Conservation (phyloP, 2,113 vertebrate species). For the Sardina pilchardus region DNA sequence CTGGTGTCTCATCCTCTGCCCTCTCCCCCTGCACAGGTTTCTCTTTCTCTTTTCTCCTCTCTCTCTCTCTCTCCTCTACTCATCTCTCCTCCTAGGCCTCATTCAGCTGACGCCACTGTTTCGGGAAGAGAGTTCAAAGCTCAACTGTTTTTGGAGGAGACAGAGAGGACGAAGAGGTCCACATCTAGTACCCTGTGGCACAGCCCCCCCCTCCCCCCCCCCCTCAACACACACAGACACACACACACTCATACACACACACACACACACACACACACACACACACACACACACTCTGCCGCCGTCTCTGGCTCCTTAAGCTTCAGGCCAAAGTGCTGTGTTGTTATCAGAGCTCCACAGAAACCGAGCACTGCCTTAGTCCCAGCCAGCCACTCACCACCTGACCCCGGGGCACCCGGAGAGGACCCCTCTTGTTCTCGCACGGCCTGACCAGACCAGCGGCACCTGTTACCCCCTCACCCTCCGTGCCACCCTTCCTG, state of each 20-base stretch:
- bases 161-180: not conserved
- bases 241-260: no score
- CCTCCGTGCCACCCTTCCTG: not conserved
- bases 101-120: not conserved
- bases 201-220: conserved; percentile 5
- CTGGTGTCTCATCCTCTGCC: not conserved
- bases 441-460: not conserved
- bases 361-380: conserved; percentile 59
- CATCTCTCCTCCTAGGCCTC: conserved; percentile 23
- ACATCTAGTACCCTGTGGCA: conserved; percentile 25
- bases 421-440: not conserved
- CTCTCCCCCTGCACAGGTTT: not conserved
- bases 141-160: conserved; percentile 1
- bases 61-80: conserved; percentile 16
- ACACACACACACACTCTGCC: not conserved
- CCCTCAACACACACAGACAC: conserved; percentile 1
- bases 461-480: not conserved
- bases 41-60: conserved; percentile 25
- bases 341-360: conserved; percentile 65
- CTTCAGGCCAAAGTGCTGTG: conserved; percentile 45
- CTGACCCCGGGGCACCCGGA: not conserved
- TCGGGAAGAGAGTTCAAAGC: not conserved
- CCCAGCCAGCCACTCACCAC: not conserved
- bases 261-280: no score
- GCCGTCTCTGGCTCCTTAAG: conserved; percentile 43